Evolutionary conservation across 64 coral and sea anemone species (phyloP).

Genomic region (Porites lutea): DNA sequence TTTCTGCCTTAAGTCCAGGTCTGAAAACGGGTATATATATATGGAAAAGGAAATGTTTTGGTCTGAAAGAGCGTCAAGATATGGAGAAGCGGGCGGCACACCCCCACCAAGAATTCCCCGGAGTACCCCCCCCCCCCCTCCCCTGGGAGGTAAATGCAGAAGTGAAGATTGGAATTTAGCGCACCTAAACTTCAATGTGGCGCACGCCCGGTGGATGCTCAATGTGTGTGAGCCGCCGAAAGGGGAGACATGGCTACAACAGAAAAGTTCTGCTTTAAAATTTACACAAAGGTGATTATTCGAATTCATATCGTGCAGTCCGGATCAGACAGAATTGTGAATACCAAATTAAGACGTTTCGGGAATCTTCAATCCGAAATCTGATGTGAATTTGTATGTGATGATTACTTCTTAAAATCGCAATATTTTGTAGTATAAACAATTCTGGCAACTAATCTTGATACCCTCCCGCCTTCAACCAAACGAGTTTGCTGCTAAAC

Average conservation of each 20-base stretch:
- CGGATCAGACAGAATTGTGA: not conserved
- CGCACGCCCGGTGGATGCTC: not conserved
- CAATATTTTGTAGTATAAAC: not conserved
- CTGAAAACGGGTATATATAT: not conserved
- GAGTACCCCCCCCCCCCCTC: too few relatives aligned
- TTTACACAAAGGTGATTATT: not conserved
- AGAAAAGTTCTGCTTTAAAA: not conserved
- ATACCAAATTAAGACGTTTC: not conserved
- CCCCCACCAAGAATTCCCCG: too few relatives aligned
- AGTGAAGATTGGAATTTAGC: not conserved
- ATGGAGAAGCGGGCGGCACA: too few relatives aligned
- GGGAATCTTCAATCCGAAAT: not conserved
- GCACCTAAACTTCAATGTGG: not conserved
- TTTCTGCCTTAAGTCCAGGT: too few relatives aligned
- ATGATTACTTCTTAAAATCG: not conserved
- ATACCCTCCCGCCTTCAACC: not conserved
- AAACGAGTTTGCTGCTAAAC: not conserved
- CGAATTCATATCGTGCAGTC: not conserved
- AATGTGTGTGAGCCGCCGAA: not conserved
- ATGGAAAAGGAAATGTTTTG: not conserved
- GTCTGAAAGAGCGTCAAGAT: too few relatives aligned
- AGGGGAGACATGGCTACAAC: not conserved
- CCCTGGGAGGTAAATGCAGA: not conserved
- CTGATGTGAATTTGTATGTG: not conserved
- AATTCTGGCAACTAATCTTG: not conserved